Percentiles rank a stretch among this genome's conserved stretches.
phyloP scores from a whole-genome alignment of 2,113 vertebrate species.

The Nerophis ophidion region DNA sequence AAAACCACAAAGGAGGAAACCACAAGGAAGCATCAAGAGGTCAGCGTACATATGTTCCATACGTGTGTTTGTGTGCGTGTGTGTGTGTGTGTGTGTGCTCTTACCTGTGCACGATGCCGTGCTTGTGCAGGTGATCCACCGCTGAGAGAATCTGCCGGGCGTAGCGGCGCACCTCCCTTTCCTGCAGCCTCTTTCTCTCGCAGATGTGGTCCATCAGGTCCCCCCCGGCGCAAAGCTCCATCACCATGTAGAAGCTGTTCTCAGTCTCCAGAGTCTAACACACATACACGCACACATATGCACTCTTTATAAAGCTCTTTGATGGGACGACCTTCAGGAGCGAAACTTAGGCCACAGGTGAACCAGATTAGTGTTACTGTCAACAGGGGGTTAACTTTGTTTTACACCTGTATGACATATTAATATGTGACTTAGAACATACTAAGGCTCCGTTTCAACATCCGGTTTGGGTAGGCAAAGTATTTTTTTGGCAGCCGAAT shows the following conservation, averaged over 20 bases:
- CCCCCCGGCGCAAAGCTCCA: conserved; percentile 77
- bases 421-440: too few species aligned
- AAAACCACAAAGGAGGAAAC: background rate
- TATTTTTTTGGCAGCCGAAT: too few species aligned
- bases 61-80: conserved; percentile 1
- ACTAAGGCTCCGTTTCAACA: too few species aligned
- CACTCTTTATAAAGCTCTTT: background rate
- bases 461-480: too few species aligned
- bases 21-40: background rate
- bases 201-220: conserved; percentile 82
- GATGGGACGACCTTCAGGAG: too few species aligned
- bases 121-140: conserved; percentile 72
- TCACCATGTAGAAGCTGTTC: conserved; percentile 82
- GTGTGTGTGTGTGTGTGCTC: background rate
- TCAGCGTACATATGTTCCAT: too few species aligned
- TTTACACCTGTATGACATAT: background rate
- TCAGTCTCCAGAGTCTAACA: conserved; percentile 79
- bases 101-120: conserved; percentile 79
- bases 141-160: conserved; percentile 78
- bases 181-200: conserved; percentile 74
- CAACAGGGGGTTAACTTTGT: background rate
- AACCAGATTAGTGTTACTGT: background rate
- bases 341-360: background rate
- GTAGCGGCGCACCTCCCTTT: conserved; percentile 76
- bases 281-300: background rate